Evolutionary conservation across 2,888 invertebrate species (phyloP).

Genomic region (Anthrax anthrax): DNA sequence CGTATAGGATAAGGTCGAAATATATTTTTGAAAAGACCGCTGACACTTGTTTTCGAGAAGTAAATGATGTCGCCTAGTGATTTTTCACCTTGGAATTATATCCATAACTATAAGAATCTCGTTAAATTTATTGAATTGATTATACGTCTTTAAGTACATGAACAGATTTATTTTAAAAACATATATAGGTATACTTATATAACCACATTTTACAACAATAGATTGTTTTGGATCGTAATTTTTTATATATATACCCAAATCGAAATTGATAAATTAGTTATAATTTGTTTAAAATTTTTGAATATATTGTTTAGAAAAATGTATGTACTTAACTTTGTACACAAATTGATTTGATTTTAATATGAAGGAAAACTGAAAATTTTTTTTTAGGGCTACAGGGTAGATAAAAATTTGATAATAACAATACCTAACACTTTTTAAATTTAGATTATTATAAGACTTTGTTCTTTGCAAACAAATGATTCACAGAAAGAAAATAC

Average conservation of each 20-base stretch:
- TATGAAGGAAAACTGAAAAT: too few species aligned
- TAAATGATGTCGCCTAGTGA: conserved; percentile 7
- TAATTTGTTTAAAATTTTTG: not conserved
- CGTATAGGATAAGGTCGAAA: not conserved
- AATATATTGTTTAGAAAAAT: too few species aligned
- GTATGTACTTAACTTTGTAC: too few species aligned
- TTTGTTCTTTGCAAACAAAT: too few species aligned
- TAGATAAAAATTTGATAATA: too few species aligned
- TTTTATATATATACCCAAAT: not conserved
- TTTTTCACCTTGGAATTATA: conserved; percentile 4
- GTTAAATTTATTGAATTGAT: too few species aligned
- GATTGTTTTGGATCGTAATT: not conserved
- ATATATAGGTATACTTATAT: not conserved
- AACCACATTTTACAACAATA: not conserved
- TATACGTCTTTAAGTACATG: not conserved
- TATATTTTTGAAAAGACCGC: conserved; percentile 1
- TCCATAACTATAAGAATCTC: too few species aligned
- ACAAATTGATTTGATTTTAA: too few species aligned
- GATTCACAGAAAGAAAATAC: too few species aligned
- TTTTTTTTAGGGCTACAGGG: too few species aligned
- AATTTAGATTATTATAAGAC: too few species aligned
- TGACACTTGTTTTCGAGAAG: conserved; percentile 7
- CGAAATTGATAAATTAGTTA: not conserved
- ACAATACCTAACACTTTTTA: too few species aligned
- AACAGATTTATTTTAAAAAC: not conserved